These are phyloP conservation scores for Mallateleia sp. DNA, from an alignment of 2,888 invertebrate genomes.

Conservation along the genomic window DNA sequence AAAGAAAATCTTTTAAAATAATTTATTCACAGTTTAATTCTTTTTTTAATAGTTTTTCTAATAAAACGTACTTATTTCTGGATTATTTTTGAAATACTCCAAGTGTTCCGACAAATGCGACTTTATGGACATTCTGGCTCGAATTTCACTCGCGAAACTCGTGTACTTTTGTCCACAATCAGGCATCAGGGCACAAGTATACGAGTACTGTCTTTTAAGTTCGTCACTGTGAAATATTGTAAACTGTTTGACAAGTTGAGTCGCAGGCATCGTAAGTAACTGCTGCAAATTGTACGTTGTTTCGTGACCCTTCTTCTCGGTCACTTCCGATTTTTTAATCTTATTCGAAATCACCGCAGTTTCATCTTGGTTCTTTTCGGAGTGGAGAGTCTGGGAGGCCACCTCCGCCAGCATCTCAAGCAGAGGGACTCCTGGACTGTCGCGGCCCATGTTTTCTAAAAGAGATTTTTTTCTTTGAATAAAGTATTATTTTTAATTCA, in stretches of 20 bases:
- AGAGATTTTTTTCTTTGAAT: no score
- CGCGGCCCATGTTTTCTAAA: no score
- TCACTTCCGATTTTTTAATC: constrained; percentile 77
- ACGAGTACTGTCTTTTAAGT: constrained; percentile 90
- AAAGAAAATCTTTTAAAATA: no score
- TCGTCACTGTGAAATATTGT: constrained; percentile 90
- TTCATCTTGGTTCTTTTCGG: constrained; percentile 85
- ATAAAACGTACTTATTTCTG: constrained; percentile 84
- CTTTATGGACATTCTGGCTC: constrained; percentile 90
- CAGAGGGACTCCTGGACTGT: no score
- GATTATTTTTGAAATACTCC: constrained; percentile 86
- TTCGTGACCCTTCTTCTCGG: constrained; percentile 83
- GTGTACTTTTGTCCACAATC: constrained; percentile 90
- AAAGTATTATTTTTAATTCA: no score
- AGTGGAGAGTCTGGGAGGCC: constrained; percentile 90
- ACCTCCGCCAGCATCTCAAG: no score
- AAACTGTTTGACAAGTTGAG: constrained; percentile 90
- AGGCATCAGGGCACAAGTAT: constrained; percentile 90
- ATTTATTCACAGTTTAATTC: no score
- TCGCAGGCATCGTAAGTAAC: constrained; percentile 89
- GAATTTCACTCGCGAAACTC: constrained; percentile 91
- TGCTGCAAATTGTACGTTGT: constrained; percentile 83
- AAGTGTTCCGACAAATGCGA: constrained; percentile 90
- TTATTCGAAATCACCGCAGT: constrained; percentile 75
- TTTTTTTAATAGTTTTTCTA: no score